Evolutionary conservation across 1,140 invertebrate genomes (phyloP).

Genomic region (Drosophila littoralis): DNA sequence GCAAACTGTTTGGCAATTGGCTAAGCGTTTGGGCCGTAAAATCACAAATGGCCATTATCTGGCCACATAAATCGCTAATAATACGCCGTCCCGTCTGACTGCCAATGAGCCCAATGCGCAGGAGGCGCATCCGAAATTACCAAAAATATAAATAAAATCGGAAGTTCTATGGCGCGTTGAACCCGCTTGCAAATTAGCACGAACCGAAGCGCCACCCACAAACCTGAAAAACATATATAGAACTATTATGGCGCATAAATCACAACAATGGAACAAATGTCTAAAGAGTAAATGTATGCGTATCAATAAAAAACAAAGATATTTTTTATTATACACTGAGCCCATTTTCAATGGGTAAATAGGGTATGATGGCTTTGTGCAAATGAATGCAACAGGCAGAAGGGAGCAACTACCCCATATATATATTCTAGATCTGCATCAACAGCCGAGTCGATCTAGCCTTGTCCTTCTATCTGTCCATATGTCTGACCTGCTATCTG

Average conservation of each 20-base stretch:
- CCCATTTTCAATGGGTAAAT: too few species aligned
- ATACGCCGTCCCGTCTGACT: conserved; percentile 52
- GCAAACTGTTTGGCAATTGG: conserved; percentile 61
- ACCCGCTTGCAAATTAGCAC: conserved; percentile 22
- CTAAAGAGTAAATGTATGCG: background rate
- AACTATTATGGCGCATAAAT: background rate
- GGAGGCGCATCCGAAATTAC: conserved; percentile 30
- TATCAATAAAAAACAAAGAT: too few species aligned
- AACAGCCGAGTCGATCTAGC: too few species aligned
- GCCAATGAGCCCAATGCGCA: conserved; percentile 47
- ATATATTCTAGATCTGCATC: too few species aligned
- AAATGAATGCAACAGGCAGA: too few species aligned
- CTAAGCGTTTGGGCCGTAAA: conserved; percentile 62
- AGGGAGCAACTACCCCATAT: too few species aligned
- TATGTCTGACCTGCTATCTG: too few species aligned
- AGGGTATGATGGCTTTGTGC: too few species aligned
- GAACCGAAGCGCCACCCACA: conserved; percentile 34
- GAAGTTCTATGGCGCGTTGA: conserved; percentile 67
- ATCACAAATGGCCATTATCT: conserved; percentile 63
- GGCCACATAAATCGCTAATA: conserved; percentile 70
- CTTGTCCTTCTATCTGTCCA: too few species aligned
- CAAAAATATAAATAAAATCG: conserved; percentile 32
- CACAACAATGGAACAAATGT: too few species aligned
- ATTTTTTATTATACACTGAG: too few species aligned
- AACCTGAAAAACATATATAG: conserved; percentile 21